These are phyloP conservation scores for Phoebastria nigripes DNA, from an alignment of 2,797 vertebrate species.

Conservation along the genomic window DNA sequence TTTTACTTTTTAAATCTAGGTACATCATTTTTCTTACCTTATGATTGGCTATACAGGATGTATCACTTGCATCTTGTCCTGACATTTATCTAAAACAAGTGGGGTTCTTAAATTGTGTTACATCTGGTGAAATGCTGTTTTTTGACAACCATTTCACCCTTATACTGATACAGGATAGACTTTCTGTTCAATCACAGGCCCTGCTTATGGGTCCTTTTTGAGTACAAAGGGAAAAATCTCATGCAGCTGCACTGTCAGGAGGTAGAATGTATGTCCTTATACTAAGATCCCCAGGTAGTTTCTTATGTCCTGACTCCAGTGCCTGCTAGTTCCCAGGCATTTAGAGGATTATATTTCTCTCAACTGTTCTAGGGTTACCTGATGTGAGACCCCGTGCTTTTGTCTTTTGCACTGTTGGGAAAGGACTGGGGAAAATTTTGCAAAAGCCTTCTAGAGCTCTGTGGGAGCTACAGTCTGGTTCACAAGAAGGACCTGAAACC, in stretches of 20 bases:
- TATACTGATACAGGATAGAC: background rate
- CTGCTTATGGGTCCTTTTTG: background rate
- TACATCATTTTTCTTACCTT: background rate
- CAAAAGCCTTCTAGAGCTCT: background rate
- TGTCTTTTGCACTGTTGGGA: background rate
- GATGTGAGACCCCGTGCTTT: background rate
- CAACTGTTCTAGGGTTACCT: background rate
- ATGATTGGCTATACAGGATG: background rate
- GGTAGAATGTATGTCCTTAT: background rate
- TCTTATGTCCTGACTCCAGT: background rate
- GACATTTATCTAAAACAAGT: background rate
- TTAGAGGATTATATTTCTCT: background rate
- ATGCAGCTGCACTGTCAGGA: background rate
- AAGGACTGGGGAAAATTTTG: background rate
- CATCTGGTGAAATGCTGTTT: background rate
- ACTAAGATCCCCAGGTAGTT: background rate
- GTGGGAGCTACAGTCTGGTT: background rate
- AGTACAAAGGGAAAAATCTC: background rate
- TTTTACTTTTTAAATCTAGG: background rate
- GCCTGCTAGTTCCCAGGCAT: background rate
- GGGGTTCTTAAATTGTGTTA: background rate
- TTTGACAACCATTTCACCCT: background rate
- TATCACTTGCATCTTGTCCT: background rate
- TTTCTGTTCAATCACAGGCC: background rate
- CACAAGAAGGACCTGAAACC: background rate